Percentiles rank a stretch among this genome's conserved stretches.
phyloP scores from a whole-genome alignment of 2,113 vertebrate species.

The Picathartes gymnocephalus region DNA sequence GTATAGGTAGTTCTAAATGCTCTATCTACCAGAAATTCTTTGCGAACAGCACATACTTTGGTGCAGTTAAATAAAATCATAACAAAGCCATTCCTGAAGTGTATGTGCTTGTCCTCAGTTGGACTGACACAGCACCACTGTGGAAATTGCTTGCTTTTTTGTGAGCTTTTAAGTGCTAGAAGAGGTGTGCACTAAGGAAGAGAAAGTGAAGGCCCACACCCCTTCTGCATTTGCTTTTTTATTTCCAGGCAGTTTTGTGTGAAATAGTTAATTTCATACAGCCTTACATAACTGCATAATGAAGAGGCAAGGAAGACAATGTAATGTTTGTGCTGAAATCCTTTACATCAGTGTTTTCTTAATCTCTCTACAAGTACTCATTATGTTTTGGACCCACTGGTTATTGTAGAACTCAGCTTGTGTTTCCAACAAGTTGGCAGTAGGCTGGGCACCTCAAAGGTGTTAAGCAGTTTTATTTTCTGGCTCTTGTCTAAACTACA shows the following conservation, averaged over 20 bases:
- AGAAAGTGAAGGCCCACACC: neutral
- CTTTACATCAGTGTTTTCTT: conserved; percentile 2
- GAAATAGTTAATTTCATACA: conserved; percentile 10
- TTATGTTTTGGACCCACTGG: neutral
- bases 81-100: neutral
- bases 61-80: neutral
- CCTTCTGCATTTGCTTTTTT: neutral
- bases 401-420: neutral
- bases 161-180: neutral
- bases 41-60: neutral
- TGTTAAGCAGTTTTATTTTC: neutral
- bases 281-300: neutral
- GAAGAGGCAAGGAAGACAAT: neutral
- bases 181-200: neutral
- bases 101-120: neutral
- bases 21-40: neutral
- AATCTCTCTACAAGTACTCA: neutral
- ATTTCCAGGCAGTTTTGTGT: neutral
- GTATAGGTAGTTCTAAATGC: neutral
- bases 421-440: neutral
- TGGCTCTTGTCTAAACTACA: neutral
- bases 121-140: neutral
- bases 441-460: neutral
- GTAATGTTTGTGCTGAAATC: conserved; percentile 21
- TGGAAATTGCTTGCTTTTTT: neutral